Evolutionary conservation across 1,140 invertebrate genomes (phyloP).

Genomic region (Heliconius nattereri): DNA sequence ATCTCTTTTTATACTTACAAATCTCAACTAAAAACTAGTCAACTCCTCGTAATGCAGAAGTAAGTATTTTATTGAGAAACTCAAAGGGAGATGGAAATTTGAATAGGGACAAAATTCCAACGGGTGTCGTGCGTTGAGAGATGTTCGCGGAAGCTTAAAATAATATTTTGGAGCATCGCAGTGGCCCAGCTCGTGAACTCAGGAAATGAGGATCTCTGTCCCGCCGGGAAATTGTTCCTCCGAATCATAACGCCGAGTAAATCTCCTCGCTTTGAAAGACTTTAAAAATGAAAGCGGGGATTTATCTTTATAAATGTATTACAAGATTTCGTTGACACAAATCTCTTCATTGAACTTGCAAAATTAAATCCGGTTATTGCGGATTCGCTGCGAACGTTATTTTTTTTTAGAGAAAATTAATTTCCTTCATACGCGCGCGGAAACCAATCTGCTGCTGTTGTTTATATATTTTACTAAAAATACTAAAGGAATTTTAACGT

Average conservation of each 20-base stretch:
- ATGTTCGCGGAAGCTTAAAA: slow-evolving; percentile 74
- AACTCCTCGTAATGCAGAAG: slow-evolving; percentile 27
- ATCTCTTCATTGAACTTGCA: slow-evolving; percentile 42
- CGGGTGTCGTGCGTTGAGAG: slow-evolving; percentile 66
- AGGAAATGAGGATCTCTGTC: slow-evolving; percentile 77
- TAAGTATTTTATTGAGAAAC: slow-evolving; percentile 44
- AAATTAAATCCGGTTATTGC: slow-evolving; percentile 40
- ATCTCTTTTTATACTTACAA: no score
- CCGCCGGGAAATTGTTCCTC: slow-evolving; percentile 75
- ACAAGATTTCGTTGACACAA: slow-evolving; percentile 56
- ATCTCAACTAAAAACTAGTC: not conserved
- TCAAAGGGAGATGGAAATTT: slow-evolving; percentile 66
- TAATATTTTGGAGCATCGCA: slow-evolving; percentile 71
- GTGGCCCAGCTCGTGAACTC: slow-evolving; percentile 59
- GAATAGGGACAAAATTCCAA: slow-evolving; percentile 60
- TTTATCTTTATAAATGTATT: slow-evolving; percentile 69
- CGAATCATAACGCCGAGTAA: slow-evolving; percentile 72
- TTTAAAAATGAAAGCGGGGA: slow-evolving; percentile 70
- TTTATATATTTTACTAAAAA: not conserved
- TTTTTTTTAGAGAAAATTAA: slow-evolving; percentile 37
- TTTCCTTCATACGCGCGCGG: slow-evolving; percentile 13
- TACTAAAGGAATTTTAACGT: not conserved
- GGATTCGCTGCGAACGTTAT: slow-evolving; percentile 18
- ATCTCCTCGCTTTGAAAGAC: slow-evolving; percentile 66
- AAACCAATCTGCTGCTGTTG: not conserved